Evolutionary conservation across 2,888 invertebrate genomes (phyloP).

Genomic region (Biston stratarius): DNA sequence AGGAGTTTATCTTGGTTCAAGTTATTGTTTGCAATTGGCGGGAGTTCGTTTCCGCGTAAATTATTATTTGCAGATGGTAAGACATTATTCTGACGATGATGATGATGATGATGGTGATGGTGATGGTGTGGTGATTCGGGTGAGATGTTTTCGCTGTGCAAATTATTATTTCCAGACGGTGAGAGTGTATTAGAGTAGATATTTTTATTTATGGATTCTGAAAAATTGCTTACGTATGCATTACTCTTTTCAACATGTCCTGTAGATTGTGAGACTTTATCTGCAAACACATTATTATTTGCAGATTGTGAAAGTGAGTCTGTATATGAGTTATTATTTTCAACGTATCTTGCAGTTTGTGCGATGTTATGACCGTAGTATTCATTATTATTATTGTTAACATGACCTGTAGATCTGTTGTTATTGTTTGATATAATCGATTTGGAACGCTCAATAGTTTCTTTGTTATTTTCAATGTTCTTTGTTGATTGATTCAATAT

Average conservation of each 20-base stretch:
- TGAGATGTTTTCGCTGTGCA: too few species aligned
- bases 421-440: neutral
- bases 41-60: neutral
- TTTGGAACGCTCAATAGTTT: neutral
- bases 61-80: neutral
- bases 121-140: too few species aligned
- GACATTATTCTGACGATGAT: too few species aligned
- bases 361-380: neutral
- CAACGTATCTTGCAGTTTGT: neutral
- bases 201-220: neutral
- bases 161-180: too few species aligned
- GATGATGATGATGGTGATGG: too few species aligned
- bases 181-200: too few species aligned
- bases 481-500: neutral
- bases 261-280: neutral
- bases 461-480: neutral
- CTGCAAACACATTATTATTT: neutral
- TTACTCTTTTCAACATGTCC: slow-evolving; percentile 1
- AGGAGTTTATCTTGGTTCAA: too few species aligned
- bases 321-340: neutral
- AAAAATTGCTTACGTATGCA: neutral
- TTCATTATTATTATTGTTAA: neutral
- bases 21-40: neutral
- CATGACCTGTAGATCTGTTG: neutral
- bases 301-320: neutral